Conservation (phyloP, 2,113 vertebrate genomes). For the Stegastes partitus region DNA sequence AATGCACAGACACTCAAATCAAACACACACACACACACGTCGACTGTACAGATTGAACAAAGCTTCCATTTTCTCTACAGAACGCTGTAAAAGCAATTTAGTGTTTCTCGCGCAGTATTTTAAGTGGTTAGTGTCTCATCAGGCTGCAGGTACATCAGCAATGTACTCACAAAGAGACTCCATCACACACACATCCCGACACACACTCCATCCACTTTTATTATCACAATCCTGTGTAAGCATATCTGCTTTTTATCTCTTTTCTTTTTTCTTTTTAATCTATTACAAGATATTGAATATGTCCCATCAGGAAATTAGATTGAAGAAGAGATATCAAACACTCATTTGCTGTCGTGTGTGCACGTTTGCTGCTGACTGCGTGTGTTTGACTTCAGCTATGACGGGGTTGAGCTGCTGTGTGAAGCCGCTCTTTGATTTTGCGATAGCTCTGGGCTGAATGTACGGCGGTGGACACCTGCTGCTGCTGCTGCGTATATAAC, state of each 20-base stretch:
- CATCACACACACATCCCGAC: not conserved
- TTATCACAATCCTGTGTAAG: not conserved
- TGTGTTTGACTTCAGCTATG: not conserved
- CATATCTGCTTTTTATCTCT: no score
- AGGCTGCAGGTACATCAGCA: constrained; percentile 12
- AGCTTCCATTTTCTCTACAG: not conserved
- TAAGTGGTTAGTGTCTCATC: constrained; percentile 20
- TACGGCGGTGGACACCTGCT: constrained; percentile 21
- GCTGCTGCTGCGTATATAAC: not conserved
- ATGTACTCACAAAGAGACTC: not conserved
- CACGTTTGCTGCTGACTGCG: not conserved
- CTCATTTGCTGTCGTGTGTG: not conserved
- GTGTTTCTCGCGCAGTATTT: not conserved
- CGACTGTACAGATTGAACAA: not conserved
- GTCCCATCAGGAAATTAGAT: not conserved
- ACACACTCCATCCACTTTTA: not conserved
- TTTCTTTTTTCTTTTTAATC: not conserved
- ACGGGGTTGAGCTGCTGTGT: not conserved
- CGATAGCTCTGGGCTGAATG: not conserved
- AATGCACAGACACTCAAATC: not conserved
- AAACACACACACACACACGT: not conserved
- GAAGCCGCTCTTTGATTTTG: constrained; percentile 18
- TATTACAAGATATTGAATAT: not conserved
- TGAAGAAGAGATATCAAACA: not conserved
- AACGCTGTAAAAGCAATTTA: not conserved